Base-by-base conservation (phyloP, 2,797 vertebrate genomes). In the Monodelphis domestica region DNA sequence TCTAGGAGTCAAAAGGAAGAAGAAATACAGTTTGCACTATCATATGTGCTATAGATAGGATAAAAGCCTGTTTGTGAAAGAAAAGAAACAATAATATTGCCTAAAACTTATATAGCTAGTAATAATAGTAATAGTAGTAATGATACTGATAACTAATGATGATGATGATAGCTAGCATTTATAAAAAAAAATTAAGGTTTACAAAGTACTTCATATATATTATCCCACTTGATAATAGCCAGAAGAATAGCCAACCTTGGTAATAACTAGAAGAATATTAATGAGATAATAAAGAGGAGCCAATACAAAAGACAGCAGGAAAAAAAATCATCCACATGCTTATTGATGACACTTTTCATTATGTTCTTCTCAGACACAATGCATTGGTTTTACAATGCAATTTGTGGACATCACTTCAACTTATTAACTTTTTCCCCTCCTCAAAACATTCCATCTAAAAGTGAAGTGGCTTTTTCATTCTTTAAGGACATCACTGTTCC, bases 351-450 rank as follows among this genome's bases (percentile, higher is more conserved):
- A 38, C n/a, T 45, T 70, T 70, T 50, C 70, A 50, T 50, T 26
- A 78, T 50, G 1, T 45, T 84, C 26, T 9, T 50, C 50, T 84
- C 70, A 88, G 57, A 6, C 1, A 15, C 5, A 1, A 28, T 0
- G 4, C 12, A 1, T 0, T 63, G 51, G 50, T 50, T 26, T 12
- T 5, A 21, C 29, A 50, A 9, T 9, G 9, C 1, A 54, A 38
- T 50, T 90, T 94, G 84, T 28, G 53, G 38, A 90, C 30, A 5
- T 9, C 12, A 2, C 17, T 55, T 4, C 6, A 29, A 33, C 15
- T 52, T 84, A 45, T 3, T 33, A 54, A 21, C 38, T 84, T 50
- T 2, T 30, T 33, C 87, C 56, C 54, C 9, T 28, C 7, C 10
- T 50, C 24, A 84, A 84, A n/a, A 45, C 24, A 51, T 33, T 63